These are phyloP conservation scores for Patella pellucida DNA, from an alignment of 2,888 invertebrate genomes.

Conservation along the genomic window DNA sequence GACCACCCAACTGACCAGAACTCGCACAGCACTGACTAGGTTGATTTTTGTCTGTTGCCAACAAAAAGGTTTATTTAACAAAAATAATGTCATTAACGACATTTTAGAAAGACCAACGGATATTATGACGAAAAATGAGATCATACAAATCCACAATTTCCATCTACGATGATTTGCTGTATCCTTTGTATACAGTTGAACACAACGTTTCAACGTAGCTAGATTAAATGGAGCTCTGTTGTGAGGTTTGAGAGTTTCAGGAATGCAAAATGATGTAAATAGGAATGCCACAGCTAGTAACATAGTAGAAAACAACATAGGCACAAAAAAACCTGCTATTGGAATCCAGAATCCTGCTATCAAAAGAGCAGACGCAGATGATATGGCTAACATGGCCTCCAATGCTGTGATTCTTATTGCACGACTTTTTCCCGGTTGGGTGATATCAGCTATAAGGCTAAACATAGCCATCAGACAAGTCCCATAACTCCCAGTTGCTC, in stretches of 20 bases:
- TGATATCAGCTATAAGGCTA: conserved; percentile 41
- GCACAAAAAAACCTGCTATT: conserved; percentile 27
- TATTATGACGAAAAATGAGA: conserved; percentile 32
- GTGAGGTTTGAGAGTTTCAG: conserved; percentile 28
- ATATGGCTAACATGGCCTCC: conserved; percentile 34
- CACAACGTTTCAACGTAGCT: conserved; percentile 26
- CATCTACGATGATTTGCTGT: conserved; percentile 23
- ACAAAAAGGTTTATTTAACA: conserved; percentile 33
- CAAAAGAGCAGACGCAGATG: conserved; percentile 16
- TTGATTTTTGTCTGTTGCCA: conserved; percentile 36
- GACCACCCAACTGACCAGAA: conserved; percentile 34
- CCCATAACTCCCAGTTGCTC: conserved; percentile 38
- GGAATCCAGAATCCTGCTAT: conserved; percentile 34
- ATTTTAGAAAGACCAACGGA: conserved; percentile 37
- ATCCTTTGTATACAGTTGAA: conserved; percentile 32
- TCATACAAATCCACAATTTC: conserved; percentile 26
- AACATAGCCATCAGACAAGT: conserved; percentile 38
- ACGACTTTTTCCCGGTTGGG: conserved; percentile 31
- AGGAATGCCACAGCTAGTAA: conserved; percentile 22
- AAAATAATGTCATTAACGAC: conserved; percentile 26
- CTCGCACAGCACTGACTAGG: conserved; percentile 23
- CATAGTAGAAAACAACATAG: conserved; percentile 23
- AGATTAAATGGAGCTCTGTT: conserved; percentile 9
- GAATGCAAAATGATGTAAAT: conserved; percentile 21
- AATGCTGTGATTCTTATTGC: conserved; percentile 36